Base-by-base conservation (phyloP, 2,888 invertebrate genomes). In the Pteria penguin region DNA sequence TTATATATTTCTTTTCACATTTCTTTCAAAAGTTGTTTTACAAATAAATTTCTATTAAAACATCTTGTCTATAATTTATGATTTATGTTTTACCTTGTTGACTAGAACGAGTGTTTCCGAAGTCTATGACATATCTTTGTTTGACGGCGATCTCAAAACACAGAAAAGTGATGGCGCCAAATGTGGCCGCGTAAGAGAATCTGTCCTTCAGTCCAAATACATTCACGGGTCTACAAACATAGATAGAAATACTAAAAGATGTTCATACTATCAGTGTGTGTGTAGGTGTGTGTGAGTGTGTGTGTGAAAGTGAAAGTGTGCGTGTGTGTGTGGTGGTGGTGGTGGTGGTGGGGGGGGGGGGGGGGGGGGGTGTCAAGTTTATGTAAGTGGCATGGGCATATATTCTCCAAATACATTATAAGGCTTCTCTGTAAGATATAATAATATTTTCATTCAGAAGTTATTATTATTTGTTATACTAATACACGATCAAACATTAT, bases 141-240 rank as follows among this genome's bases (percentile, higher is more conserved):
- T 68, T 68, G 3, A 68, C 68, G 18, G 57, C 68, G n/a, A 68
- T 68, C 57, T 68, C 68, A 68, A 68, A 68, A 24, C 68, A 58
- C 3, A 58, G 68, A 32, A 68, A 68, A 2, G 68, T 55, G n/a
- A 68, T 4, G 0, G 68, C 68, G 33, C 68, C 68, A 14, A 68
- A 68, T 14, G 32, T 55, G 1, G 68, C 68, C 24, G 68, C 68
- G 31, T 57, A 68, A 22, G 68, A 68, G 57, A 68, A 68, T 11
- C 68, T 45, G 57, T 68, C 68, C 24, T 45, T 52, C 27, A 60
- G 18, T 8, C 68, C 68, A 22, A 68, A 68, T 8, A 32, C 22
- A 14, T 68, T 52, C 57, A 27, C 52, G 22, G 54, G 54, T 11
- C 68, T 68, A 32, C 29, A 68, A 68, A n/a, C 27, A 66, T 11